Evolutionary conservation across 2,888 invertebrate genomes (phyloP), one percentile per base, ranked within the genome.

Genomic region (Drosophila kuntzei): DNA sequence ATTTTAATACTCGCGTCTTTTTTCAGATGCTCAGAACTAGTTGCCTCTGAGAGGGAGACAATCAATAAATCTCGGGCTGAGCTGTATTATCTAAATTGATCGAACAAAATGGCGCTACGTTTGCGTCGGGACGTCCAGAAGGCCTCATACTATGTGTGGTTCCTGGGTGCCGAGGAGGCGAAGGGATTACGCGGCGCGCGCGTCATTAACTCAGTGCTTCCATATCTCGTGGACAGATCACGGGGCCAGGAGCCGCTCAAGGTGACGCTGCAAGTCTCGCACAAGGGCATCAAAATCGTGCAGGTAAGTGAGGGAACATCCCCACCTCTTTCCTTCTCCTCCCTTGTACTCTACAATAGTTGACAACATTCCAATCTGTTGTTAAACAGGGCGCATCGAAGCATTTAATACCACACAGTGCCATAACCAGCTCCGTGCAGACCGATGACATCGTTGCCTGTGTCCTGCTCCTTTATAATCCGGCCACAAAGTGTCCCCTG

Each of bases 101-200:
- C 47, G 29, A 7, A 14, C 22, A 94, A 93, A 90, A 96, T 96
- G 96, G 96, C 96, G 91, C 93, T 96, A 90, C 95, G 96, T 93
- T 92, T 96, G 85, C 95, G 96, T 92, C 96, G 96, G 92, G 97
- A 97, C 92, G 96, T 97, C 88, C 97, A 97, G 93, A 97, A 97
- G 91, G 96, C 97, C 66, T 97, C 97, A 36, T 97, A 97, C 93
- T 97, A 97, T 93, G 97, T 97, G 74, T 97, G 97, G 96, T 97
- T 98, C 93, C 94, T 99, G 89, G 99, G 99, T 20, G 98, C 98
- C 86, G 97, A 98, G 93, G 98, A 99, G 93, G 97, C 97, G 63
- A 95, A 97, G 83, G 98, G 97, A 0, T 93, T 98, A 25, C 93
- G 97, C 0, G 98, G 98, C 29, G 95, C 96, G 82, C 96, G 97